Percentiles rank a stretch among this genome's conserved stretches.
phyloP scores from a whole-genome alignment of 1,140 invertebrate species.

The Drosophila santomea region DNA sequence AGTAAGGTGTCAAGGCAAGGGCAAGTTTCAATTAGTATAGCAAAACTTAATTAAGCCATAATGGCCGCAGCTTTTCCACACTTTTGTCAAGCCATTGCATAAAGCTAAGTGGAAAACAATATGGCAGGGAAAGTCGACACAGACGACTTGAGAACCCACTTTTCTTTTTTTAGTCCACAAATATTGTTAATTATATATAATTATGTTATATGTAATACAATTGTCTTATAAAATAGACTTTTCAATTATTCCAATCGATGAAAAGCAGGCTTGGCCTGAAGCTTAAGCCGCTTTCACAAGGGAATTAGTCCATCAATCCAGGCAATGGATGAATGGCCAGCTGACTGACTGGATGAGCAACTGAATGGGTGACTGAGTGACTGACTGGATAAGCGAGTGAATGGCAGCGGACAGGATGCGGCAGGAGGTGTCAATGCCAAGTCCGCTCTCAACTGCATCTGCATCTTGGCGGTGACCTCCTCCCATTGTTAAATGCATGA shows the following conservation, averaged over 20 bases:
- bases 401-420: constrained; percentile 26
- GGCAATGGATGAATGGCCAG: constrained; percentile 17
- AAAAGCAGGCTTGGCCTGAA: not conserved
- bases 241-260: not conserved
- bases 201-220: too few species aligned
- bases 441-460: constrained; percentile 6
- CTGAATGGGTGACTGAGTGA: constrained; percentile 26
- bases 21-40: constrained; percentile 76
- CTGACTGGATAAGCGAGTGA: constrained; percentile 34
- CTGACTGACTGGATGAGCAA: constrained; percentile 11
- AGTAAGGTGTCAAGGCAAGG: constrained; percentile 15
- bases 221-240: not conserved
- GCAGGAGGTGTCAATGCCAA: constrained; percentile 31
- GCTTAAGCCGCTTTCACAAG: not conserved
- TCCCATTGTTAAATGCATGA: constrained; percentile 79
- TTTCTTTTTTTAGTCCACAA: too few species aligned
- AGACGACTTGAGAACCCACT: not conserved
- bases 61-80: constrained; percentile 29
- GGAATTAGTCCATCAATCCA: constrained; percentile 5
- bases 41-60: constrained; percentile 76
- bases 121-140: not conserved
- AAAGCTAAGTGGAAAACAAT: not conserved
- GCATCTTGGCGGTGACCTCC: constrained; percentile 21
- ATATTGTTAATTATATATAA: too few species aligned
- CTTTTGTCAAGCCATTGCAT: constrained; percentile 9